These are phyloP conservation scores for Xanthorhoe designata DNA, from an alignment of 2,888 invertebrate species.

Conservation along the genomic window DNA sequence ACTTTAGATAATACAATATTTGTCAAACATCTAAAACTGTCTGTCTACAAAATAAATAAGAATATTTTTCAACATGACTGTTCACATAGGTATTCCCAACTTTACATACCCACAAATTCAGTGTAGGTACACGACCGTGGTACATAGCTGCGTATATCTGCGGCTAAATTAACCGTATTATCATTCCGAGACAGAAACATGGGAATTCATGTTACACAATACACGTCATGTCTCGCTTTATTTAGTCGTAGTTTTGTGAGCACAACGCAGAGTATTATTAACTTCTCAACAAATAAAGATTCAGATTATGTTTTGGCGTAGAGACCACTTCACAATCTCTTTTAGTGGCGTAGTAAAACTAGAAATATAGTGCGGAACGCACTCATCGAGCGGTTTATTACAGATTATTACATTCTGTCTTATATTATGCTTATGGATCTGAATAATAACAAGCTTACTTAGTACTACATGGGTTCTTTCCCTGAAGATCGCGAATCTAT, in stretches of 20 bases:
- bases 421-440: slow-evolving; percentile 57
- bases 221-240: slow-evolving; percentile 55
- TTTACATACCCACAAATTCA: slow-evolving; percentile 17
- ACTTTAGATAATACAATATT: not conserved
- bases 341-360: slow-evolving; percentile 59
- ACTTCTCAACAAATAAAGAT: slow-evolving; percentile 63
- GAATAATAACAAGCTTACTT: slow-evolving; percentile 56
- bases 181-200: slow-evolving; percentile 52
- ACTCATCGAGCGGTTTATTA: slow-evolving; percentile 56
- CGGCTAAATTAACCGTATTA: slow-evolving; percentile 43
- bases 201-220: slow-evolving; percentile 55
- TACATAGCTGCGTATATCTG: slow-evolving; percentile 39
- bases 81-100: slow-evolving; percentile 15
- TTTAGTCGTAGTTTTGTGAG: slow-evolving; percentile 59
- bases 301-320: slow-evolving; percentile 56
- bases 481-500: not conserved
- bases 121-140: slow-evolving; percentile 19
- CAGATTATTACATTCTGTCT: slow-evolving; percentile 58
- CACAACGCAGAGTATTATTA: slow-evolving; percentile 64
- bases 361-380: slow-evolving; percentile 51
- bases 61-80: slow-evolving; percentile 15
- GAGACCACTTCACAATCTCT: slow-evolving; percentile 54
- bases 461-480: slow-evolving; percentile 13
- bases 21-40: slow-evolving; percentile 5
- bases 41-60: slow-evolving; percentile 17